These are phyloP conservation scores for Thereuonema tuberculata DNA, from an alignment of 1,140 invertebrate species.

Conservation along the genomic window DNA sequence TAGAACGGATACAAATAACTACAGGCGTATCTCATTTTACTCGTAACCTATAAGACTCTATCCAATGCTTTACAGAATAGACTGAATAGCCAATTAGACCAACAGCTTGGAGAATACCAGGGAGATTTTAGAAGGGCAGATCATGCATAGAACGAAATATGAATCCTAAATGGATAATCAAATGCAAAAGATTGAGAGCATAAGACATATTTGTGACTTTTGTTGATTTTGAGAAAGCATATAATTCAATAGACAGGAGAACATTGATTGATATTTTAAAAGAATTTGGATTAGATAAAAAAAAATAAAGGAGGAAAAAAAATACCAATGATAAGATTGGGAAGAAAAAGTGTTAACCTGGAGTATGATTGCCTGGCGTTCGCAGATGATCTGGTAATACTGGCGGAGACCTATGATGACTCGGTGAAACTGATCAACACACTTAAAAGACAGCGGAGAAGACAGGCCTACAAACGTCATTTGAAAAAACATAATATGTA, in stretches of 20 bases:
- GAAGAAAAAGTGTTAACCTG: too few species aligned
- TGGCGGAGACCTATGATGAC: too few species aligned
- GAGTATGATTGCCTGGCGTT: too few species aligned
- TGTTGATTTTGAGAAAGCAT: background rate
- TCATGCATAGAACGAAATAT: background rate
- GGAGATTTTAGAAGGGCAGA: background rate
- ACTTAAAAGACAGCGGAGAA: too few species aligned
- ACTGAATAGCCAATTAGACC: background rate
- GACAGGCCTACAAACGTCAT: too few species aligned
- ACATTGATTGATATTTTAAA: background rate
- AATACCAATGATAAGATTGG: background rate
- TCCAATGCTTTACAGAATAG: background rate
- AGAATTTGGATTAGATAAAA: background rate
- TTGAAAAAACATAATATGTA: too few species aligned
- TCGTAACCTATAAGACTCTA: background rate
- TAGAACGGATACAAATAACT: background rate
- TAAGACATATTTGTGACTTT: background rate
- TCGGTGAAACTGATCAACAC: too few species aligned
- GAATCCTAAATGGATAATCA: background rate
- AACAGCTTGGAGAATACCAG: background rate
- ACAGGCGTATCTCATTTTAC: background rate
- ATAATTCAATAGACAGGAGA: background rate
- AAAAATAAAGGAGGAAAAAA: background rate
- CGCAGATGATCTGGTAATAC: too few species aligned
- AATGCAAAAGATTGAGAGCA: background rate